A percentile compares a stretch with the other conserved stretches of the same genome.
phyloP scores from a whole-genome alignment of 2,113 vertebrate species.

The Abramis brama region DNA sequence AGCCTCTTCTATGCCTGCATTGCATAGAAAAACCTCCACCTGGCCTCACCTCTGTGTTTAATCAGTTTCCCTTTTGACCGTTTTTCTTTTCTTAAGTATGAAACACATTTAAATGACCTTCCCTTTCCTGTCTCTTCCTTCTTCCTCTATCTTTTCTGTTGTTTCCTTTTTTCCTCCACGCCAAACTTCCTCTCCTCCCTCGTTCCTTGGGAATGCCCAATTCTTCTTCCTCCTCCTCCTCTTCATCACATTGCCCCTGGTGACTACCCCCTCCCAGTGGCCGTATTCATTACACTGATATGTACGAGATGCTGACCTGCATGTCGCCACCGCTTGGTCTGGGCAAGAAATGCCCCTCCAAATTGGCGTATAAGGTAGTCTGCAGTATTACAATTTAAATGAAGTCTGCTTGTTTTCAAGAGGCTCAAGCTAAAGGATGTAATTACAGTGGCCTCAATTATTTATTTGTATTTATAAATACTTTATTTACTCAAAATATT shows the following conservation, averaged over 20 bases:
- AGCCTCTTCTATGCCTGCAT: conserved; percentile 75
- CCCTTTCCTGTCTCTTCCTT: conserved; percentile 63
- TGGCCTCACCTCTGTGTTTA: conserved; percentile 53
- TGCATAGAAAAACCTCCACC: conserved; percentile 76
- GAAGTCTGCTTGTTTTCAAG: conserved; percentile 23
- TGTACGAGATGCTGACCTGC: conserved; percentile 99
- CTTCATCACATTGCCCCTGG: conserved; percentile 72
- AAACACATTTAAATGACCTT: conserved; percentile 70
- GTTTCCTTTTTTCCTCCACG: conserved; percentile 43
- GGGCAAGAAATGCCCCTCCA: conserved; percentile 99
- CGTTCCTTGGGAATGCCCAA: conserved; percentile 59
- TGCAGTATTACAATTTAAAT: conserved; percentile 51
- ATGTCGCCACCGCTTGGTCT: conserved; percentile 99
- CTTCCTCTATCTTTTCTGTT: conserved; percentile 64
- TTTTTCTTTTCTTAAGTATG: conserved; percentile 67
- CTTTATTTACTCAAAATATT: background rate
- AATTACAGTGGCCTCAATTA: background rate
- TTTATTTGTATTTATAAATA: too few relatives aligned
- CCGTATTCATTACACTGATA: conserved; percentile 99
- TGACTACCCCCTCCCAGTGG: conserved; percentile 80
- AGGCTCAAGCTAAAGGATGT: background rate
- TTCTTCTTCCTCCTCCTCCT: conserved; percentile 66
- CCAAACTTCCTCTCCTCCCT: conserved; percentile 47
- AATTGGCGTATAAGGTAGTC: conserved; percentile 99
- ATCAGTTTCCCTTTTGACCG: conserved; percentile 56